Conservation (phyloP, 2,113 vertebrate species). For the Scomber colias region DNA sequence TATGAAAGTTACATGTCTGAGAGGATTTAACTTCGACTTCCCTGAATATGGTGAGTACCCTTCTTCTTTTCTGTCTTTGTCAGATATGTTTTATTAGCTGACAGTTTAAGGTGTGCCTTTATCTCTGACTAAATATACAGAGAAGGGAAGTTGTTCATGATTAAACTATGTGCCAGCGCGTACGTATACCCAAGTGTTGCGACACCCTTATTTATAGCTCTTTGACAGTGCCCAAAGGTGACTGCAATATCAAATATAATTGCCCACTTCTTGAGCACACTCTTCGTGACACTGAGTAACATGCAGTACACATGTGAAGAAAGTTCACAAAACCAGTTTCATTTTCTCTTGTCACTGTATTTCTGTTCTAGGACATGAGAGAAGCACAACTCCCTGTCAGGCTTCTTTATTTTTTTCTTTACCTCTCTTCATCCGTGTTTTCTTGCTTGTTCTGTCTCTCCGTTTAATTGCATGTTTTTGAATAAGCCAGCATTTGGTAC, state of each 20-base stretch:
- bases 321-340: conserved; percentile 82
- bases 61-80: conserved; percentile 72
- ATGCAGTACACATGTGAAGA: conserved; percentile 62
- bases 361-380: conserved; percentile 55
- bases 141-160: conserved; percentile 79
- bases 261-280: conserved; percentile 61
- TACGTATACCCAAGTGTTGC: conserved; percentile 75
- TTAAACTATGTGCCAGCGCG: conserved; percentile 77
- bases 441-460: conserved; percentile 41
- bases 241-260: conserved; percentile 82
- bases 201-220: conserved; percentile 86
- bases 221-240: conserved; percentile 82
- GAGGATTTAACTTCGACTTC: conserved; percentile 98
- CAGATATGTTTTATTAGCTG: conserved; percentile 74
- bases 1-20: conserved; percentile 99
- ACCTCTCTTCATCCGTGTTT: conserved; percentile 7
- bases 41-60: conserved; percentile 98
- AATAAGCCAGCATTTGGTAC: conserved; percentile 35
- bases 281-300: conserved; percentile 48
- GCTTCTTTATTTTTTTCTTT: conserved; percentile 17
- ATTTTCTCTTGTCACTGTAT: conserved; percentile 80
- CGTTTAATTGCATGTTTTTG: conserved; percentile 48
- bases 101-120: conserved; percentile 81
- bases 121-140: conserved; percentile 74
- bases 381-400: conserved; percentile 34